Percentiles rank a stretch among this genome's conserved stretches.
Evolutionary conservation across 2,113 vertebrate species (phyloP).

Genomic region (Jacana jacana): DNA sequence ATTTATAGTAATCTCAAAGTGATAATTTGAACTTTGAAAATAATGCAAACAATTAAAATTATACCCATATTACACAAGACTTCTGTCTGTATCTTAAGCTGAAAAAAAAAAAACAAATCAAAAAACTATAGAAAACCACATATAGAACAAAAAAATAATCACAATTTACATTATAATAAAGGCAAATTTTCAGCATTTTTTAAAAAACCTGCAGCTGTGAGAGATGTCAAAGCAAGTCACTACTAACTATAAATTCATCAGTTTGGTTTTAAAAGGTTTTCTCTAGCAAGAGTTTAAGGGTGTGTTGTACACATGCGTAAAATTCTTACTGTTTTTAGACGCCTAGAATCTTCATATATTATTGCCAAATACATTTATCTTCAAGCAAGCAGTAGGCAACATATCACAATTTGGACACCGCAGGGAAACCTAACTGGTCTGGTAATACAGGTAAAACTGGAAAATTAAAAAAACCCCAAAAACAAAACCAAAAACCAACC

Average conservation of each 20-base stretch:
- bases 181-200: conserved; percentile 79
- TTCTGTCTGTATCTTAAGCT: conserved; percentile 79
- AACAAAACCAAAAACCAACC: conserved; percentile 21
- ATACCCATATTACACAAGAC: conserved; percentile 90
- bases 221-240: conserved; percentile 82
- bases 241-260: conserved; percentile 80
- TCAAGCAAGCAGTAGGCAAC: conserved; percentile 85
- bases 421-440: conserved; percentile 76
- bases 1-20: conserved; percentile 85
- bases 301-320: conserved; percentile 76
- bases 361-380: conserved; percentile 81
- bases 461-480: conserved; percentile 74
- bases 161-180: conserved; percentile 88
- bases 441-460: conserved; percentile 79
- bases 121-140: conserved; percentile 82
- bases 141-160: conserved; percentile 80
- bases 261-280: conserved; percentile 77
- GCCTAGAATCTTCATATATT: conserved; percentile 72
- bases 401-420: conserved; percentile 80
- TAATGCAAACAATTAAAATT: conserved; percentile 86
- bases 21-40: conserved; percentile 83
- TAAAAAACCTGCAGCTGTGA: conserved; percentile 79
- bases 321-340: conserved; percentile 73
- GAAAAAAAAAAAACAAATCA: conserved; percentile 70
- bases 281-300: conserved; percentile 78